These are phyloP conservation scores for Brenthis hecate DNA, from an alignment of 2,888 invertebrate genomes.

Conservation along the genomic window DNA sequence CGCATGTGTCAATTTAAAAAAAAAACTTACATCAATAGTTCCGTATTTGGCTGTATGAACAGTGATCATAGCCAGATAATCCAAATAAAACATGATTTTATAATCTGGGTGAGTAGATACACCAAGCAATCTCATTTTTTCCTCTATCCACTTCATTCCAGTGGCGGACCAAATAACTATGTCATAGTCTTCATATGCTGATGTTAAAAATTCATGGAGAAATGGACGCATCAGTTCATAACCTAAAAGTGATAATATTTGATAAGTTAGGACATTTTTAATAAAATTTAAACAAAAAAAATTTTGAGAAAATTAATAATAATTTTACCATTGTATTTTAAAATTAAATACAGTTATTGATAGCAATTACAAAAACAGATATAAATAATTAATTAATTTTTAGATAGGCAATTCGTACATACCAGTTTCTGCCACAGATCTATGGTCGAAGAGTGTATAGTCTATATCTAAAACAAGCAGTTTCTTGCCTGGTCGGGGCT, in stretches of 20 bases:
- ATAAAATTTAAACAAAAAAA: too few species aligned
- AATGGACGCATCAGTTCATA: constrained; percentile 96
- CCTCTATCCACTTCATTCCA: constrained; percentile 99
- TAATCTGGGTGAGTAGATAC: constrained; percentile 91
- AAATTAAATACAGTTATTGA: too few species aligned
- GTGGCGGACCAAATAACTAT: constrained; percentile 99
- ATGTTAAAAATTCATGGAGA: constrained; percentile 95
- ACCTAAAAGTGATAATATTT: constrained; percentile 63
- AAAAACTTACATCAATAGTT: constrained; percentile 89
- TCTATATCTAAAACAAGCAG: constrained; percentile 97
- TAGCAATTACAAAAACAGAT: neutral
- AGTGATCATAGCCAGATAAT: constrained; percentile 96
- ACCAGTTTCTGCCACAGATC: constrained; percentile 94
- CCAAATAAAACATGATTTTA: constrained; percentile 95
- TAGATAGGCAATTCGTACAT: constrained; percentile 8
- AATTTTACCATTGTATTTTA: too few species aligned
- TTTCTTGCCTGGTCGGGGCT: constrained; percentile 92
- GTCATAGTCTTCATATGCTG: constrained; percentile 94
- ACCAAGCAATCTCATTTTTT: constrained; percentile 96
- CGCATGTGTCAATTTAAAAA: neutral
- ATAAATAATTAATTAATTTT: neutral
- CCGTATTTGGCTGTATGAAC: constrained; percentile 95
- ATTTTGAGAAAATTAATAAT: too few species aligned
- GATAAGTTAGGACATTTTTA: too few species aligned
- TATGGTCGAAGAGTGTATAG: constrained; percentile 97